Conservation (phyloP, 2,113 vertebrate genomes). For the Meles meles region DNA sequence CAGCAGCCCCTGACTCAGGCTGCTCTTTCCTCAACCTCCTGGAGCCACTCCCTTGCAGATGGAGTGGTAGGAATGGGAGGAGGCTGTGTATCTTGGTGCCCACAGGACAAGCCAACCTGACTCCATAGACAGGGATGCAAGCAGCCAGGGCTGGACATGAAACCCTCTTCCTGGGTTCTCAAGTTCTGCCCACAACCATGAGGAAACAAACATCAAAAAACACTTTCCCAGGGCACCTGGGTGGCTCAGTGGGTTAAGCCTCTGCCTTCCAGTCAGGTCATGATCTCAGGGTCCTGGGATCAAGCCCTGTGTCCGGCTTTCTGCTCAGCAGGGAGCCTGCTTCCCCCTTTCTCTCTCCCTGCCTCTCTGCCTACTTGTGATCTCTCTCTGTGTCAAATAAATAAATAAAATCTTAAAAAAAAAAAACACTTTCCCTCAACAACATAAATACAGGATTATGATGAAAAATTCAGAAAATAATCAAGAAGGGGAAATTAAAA, state of each 20-base stretch:
- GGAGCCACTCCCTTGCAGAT: not conserved
- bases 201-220: not conserved
- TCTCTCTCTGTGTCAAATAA: too few relatives aligned
- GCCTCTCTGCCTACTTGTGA: too few relatives aligned
- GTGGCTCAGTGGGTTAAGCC: too few relatives aligned
- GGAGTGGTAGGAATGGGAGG: not conserved
- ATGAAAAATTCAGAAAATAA: not conserved
- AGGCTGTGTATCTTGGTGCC: not conserved
- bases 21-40: not conserved
- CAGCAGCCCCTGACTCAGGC: not conserved
- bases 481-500: not conserved
- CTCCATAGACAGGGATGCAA: not conserved
- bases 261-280: too few relatives aligned
- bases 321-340: too few relatives aligned
- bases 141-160: not conserved
- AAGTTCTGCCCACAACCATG: not conserved
- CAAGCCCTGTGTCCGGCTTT: rapidly evolving
- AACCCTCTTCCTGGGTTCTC: not conserved
- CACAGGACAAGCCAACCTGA: not conserved
- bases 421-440: not conserved
- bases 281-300: too few relatives aligned
- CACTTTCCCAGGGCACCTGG: not conserved
- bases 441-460: not conserved
- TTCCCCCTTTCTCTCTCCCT: too few relatives aligned
- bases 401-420: too few relatives aligned